Evolutionary conservation across 2,888 invertebrate genomes (phyloP).

Genomic region (Cyclophora albipunctata): DNA sequence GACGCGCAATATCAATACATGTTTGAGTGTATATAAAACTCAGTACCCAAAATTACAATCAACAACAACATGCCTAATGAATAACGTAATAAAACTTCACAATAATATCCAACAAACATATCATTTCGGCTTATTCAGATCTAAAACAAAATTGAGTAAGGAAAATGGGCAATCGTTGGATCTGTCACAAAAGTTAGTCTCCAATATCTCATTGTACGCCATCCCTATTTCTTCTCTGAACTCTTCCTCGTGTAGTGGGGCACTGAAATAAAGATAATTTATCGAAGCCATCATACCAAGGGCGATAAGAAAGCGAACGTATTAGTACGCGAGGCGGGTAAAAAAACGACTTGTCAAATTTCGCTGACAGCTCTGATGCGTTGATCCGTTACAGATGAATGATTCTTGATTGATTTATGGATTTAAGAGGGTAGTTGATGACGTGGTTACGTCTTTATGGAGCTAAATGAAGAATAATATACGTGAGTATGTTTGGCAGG

Average conservation of each 20-base stretch:
- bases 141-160: constrained; percentile 40
- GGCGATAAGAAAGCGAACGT: constrained; percentile 2
- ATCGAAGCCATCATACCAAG: constrained; percentile 14
- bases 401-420: constrained; percentile 8
- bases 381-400: constrained; percentile 1
- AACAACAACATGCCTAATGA: background rate
- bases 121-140: constrained; percentile 41
- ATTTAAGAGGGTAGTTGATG: background rate
- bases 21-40: too few relatives aligned
- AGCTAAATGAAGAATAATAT: background rate
- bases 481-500: background rate
- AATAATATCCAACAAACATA: background rate
- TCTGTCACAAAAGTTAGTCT: constrained; percentile 42
- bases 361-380: constrained; percentile 10
- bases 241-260: constrained; percentile 42
- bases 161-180: constrained; percentile 50
- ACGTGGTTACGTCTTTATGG: background rate
- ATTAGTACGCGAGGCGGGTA: constrained; percentile 1
- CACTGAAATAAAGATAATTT: constrained; percentile 40
- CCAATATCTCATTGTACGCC: constrained; percentile 39
- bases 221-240: constrained; percentile 44
- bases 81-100: background rate
- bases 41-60: too few relatives aligned
- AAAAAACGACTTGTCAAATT: constrained; percentile 3
- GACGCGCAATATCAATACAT: too few relatives aligned